Conservation (phyloP, 2,113 vertebrate species). For the Axis porcinus region DNA sequence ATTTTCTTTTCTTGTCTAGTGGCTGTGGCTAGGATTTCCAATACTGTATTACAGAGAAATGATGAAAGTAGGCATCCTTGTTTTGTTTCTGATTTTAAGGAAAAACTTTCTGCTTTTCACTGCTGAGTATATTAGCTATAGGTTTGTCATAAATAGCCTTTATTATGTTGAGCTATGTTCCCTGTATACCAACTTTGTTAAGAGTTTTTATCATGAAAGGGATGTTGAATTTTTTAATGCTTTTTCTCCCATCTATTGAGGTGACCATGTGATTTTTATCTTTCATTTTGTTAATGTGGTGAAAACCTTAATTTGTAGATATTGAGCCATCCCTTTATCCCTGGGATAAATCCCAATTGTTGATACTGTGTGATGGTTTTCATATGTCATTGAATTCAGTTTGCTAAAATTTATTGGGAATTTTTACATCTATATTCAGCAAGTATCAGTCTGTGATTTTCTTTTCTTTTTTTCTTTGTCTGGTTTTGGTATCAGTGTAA, state of each 20-base stretch:
- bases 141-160: neutral
- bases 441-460: neutral
- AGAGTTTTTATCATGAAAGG: neutral
- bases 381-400: neutral
- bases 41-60: neutral
- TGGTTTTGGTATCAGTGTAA: neutral
- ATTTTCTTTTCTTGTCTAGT: neutral
- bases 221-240: neutral
- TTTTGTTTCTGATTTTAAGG: neutral
- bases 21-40: neutral
- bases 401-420: neutral
- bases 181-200: neutral
- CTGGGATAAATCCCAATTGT: neutral
- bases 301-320: neutral
- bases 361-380: neutral
- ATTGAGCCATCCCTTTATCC: neutral
- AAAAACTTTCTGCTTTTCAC: neutral
- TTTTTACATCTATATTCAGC: neutral
- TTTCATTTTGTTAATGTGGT: neutral
- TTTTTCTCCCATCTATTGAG: neutral
- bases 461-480: neutral
- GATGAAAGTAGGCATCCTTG: neutral
- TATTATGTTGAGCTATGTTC: neutral
- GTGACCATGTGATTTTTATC: neutral
- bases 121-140: neutral